phyloP scores from a whole-genome alignment of 2,113 vertebrate genomes.

The Labeo catla region DNA sequence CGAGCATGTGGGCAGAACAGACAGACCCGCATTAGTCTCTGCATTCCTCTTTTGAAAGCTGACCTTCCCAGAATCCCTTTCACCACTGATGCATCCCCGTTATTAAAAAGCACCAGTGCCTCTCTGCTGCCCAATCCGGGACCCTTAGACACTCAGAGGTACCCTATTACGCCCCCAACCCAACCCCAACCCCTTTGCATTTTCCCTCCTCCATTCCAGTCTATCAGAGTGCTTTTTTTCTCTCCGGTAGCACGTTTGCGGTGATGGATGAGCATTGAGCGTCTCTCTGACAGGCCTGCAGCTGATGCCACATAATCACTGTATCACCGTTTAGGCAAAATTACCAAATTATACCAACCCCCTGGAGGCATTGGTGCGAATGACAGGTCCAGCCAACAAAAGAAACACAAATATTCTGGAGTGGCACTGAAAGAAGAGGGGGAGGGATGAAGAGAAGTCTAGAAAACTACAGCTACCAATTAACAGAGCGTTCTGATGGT shows the following conservation, averaged over 20 bases:
- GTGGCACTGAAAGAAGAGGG: slow-evolving; percentile 51
- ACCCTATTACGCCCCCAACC: slow-evolving; percentile 64
- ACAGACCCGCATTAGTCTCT: slow-evolving; percentile 64
- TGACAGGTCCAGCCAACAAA: slow-evolving; percentile 74
- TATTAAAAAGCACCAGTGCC: slow-evolving; percentile 55
- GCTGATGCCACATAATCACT: slow-evolving; percentile 78
- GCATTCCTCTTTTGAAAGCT: slow-evolving; percentile 67
- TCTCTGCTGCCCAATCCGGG: slow-evolving; percentile 62
- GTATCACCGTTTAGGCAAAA: slow-evolving; percentile 78
- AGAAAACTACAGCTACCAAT: slow-evolving; percentile 34
- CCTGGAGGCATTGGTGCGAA: slow-evolving; percentile 65
- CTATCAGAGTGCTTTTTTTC: slow-evolving; percentile 38
- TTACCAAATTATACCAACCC: slow-evolving; percentile 76
- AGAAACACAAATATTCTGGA: slow-evolving; percentile 73
- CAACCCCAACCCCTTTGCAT: slow-evolving; percentile 34
- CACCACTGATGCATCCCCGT: slow-evolving; percentile 69
- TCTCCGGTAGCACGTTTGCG: slow-evolving; percentile 61
- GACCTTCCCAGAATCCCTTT: slow-evolving; percentile 69
- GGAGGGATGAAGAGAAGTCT: slow-evolving; percentile 24
- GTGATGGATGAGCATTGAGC: slow-evolving; percentile 75
- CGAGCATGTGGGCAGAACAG: slow-evolving; percentile 58
- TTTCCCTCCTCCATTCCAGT: slow-evolving; percentile 34
- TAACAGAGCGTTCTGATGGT: slow-evolving; percentile 3
- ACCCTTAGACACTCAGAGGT: slow-evolving; percentile 47
- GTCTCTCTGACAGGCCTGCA: slow-evolving; percentile 74